Conservation (phyloP, 2,797 vertebrate species). For the Neomorphus geoffroyi region DNA sequence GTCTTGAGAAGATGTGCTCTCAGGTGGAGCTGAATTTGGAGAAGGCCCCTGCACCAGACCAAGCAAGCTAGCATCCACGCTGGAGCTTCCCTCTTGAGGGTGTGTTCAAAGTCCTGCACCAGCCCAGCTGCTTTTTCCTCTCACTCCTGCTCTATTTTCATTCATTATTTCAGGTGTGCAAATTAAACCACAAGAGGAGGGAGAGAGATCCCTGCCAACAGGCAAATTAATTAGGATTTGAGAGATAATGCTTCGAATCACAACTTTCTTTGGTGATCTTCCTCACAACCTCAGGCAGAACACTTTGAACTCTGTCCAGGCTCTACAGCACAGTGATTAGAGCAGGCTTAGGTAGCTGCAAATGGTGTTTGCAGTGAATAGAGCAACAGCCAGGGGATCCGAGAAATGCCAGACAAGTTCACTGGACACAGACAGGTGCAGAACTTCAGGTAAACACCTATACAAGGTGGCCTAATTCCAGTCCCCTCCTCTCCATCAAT, state of each 20-base stretch:
- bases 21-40: not conserved
- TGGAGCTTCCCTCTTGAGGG: not conserved
- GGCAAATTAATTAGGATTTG: constrained; percentile 46
- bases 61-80: not conserved
- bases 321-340: not conserved
- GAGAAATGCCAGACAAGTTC: not conserved
- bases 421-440: not conserved
- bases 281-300: not conserved
- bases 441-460: not conserved
- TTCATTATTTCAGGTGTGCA: constrained; percentile 50
- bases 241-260: constrained; percentile 48
- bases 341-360: not conserved
- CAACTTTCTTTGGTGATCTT: constrained; percentile 41
- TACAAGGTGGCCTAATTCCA: not conserved
- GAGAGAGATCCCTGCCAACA: constrained; percentile 10
- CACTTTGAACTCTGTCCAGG: constrained; percentile 15
- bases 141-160: constrained; percentile 26
- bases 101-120: not conserved
- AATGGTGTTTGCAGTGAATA: not conserved
- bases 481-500: not conserved
- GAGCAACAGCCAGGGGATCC: not conserved
- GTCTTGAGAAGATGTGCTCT: not conserved
- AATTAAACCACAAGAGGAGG: constrained; percentile 37
- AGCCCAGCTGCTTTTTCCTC: not conserved
- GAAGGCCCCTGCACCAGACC: not conserved